Base-by-base conservation (phyloP, 2,113 vertebrate genomes). In the Willisornis vidua region DNA sequence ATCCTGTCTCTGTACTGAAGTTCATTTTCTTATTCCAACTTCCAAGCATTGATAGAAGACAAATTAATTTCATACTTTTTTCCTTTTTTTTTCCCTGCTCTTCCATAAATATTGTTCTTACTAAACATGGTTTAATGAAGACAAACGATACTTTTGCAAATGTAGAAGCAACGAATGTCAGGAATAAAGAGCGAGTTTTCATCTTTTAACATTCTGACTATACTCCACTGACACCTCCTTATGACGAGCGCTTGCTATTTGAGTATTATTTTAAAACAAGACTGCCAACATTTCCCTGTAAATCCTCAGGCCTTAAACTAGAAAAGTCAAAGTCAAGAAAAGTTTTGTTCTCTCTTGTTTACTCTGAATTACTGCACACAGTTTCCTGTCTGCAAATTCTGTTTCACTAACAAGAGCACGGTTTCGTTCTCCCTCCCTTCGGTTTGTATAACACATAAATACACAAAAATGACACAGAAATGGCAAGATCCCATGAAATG, bases 351-450 rank as follows among this genome's bases (percentile, higher is more conserved):
- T 78, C 76, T 85, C 63, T 67, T 91, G 26, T 90, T 94, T 94
- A 87, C 41, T 29, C 51, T 31, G 35, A 85, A 85, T 51, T 77
- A 79, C 25, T 0, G 0, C 66, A 73, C 4, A 2, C 46, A 35
- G 79, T 83, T 89, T 82, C 67, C 72, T 91, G 85, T 58, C 74
- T 75, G 41, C 46, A 94, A 85, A 83, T 76, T 68, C 52, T 82
- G 45, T 70, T 85, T 61, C 0, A 0, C 66, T 86, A 87, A 81
- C 80, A 58, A 66, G 49, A 78, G 31, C 0, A 0, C 0, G 0
- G 31, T 85, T 94, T 85, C 55, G 29, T 89, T 87, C 43, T 51
- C 46, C 46, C 29, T 43, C 10, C 59, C 43, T 18, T 37, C 7
- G 4, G 63, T 89, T 89, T 76, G 62, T 13, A 3, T 6, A 57